Conservation (phyloP, 2,888 invertebrate species). For the Lissonota sp. region DNA sequence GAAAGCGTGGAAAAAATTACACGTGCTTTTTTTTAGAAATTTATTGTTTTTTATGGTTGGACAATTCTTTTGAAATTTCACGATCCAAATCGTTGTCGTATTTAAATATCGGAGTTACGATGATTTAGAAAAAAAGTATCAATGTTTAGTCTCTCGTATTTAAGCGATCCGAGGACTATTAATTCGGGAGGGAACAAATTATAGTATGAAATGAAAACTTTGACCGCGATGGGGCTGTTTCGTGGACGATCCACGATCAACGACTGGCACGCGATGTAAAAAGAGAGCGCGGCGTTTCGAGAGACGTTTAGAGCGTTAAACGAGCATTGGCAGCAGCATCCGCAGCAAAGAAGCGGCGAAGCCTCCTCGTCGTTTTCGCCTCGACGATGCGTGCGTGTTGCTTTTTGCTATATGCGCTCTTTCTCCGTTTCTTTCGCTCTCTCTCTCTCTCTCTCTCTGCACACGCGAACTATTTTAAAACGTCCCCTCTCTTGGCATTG, state of each 20-base stretch:
- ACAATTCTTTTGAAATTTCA: not conserved
- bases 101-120: no score
- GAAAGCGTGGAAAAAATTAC: not conserved
- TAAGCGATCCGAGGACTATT: no score
- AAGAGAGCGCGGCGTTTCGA: slow-evolving; percentile 66
- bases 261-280: slow-evolving; percentile 73
- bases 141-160: no score
- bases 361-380: slow-evolving; percentile 62
- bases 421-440: slow-evolving; percentile 20
- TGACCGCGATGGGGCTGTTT: slow-evolving; percentile 65
- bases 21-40: not conserved
- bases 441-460: slow-evolving; percentile 39
- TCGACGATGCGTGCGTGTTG: slow-evolving; percentile 57
- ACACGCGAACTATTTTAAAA: slow-evolving; percentile 81
- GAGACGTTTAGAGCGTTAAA: slow-evolving; percentile 65
- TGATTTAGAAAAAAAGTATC: no score
- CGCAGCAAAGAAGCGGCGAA: slow-evolving; percentile 42
- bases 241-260: slow-evolving; percentile 77
- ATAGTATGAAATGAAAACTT: not conserved
- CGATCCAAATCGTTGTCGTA: no score
- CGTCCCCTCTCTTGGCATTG: slow-evolving; percentile 69
- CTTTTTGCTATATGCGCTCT: slow-evolving; percentile 38
- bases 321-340: slow-evolving; percentile 74
- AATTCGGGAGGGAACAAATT: no score
- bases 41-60: not conserved